phyloP scores from a whole-genome alignment of 2,888 invertebrate genomes.

The Bombylius major region DNA sequence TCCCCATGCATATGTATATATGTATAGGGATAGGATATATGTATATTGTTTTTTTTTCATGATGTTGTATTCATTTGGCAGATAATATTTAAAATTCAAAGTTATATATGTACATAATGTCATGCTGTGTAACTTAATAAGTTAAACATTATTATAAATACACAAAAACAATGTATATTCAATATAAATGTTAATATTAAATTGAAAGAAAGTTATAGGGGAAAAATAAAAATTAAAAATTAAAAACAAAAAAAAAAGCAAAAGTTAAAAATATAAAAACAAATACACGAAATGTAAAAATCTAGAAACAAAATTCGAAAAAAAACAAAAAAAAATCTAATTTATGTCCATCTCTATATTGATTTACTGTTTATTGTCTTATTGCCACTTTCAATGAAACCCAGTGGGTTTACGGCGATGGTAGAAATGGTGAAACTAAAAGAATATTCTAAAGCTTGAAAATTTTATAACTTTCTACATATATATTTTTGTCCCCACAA shows the following conservation, averaged over 20 bases:
- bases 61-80: too few relatives aligned
- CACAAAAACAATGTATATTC: neutral
- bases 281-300: neutral
- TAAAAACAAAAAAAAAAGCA: neutral
- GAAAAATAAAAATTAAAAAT: too few relatives aligned
- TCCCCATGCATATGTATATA: neutral
- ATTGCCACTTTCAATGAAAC: constrained; percentile 2
- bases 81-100: constrained; percentile 10
- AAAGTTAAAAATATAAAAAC: neutral
- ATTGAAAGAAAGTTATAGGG: constrained; percentile 1
- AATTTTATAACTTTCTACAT: too few relatives aligned
- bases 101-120: neutral
- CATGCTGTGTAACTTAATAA: constrained; percentile 13
- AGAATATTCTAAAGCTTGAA: too few relatives aligned
- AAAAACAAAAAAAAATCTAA: constrained; percentile 10
- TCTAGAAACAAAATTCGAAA: neutral
- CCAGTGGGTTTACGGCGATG: too few relatives aligned
- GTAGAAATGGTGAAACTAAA: too few relatives aligned
- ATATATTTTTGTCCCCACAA: too few relatives aligned
- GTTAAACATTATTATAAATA: neutral
- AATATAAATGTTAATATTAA: neutral
- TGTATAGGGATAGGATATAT: too few relatives aligned
- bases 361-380: constrained; percentile 7
- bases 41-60: too few relatives aligned
- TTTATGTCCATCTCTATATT: constrained; percentile 14